phyloP scores from a whole-genome alignment of 2,888 invertebrate species.

The Nephrotoma flavescens region DNA sequence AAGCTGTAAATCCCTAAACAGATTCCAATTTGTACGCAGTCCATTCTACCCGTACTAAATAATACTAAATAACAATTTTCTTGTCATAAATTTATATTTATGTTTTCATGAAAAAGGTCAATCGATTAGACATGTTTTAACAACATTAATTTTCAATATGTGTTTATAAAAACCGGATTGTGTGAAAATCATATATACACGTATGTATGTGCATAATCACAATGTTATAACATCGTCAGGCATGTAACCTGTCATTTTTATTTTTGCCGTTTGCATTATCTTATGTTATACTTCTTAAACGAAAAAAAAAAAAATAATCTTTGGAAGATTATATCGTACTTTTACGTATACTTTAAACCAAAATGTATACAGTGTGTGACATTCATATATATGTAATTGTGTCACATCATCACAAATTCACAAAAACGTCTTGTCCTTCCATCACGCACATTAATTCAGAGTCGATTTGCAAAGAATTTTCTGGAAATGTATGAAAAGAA shows the following conservation, averaged over 20 bases:
- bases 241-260: neutral
- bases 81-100: neutral
- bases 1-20: neutral
- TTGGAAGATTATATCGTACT: neutral
- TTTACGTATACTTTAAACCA: neutral
- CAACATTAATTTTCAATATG: neutral
- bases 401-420: neutral
- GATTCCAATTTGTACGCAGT: neutral
- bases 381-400: neutral
- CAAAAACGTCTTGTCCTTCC: neutral
- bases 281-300: neutral
- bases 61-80: neutral
- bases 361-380: neutral
- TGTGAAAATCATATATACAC: neutral
- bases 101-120: neutral
- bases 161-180: neutral
- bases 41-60: neutral
- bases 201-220: neutral
- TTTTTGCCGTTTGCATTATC: neutral
- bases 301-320: neutral
- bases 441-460: neutral
- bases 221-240: neutral
- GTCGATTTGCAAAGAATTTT: neutral
- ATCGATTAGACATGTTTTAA: neutral
- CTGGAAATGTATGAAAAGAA: neutral